Evolutionary conservation across 2,888 invertebrate species (phyloP).

Genomic region (Podabrus alpinus): DNA sequence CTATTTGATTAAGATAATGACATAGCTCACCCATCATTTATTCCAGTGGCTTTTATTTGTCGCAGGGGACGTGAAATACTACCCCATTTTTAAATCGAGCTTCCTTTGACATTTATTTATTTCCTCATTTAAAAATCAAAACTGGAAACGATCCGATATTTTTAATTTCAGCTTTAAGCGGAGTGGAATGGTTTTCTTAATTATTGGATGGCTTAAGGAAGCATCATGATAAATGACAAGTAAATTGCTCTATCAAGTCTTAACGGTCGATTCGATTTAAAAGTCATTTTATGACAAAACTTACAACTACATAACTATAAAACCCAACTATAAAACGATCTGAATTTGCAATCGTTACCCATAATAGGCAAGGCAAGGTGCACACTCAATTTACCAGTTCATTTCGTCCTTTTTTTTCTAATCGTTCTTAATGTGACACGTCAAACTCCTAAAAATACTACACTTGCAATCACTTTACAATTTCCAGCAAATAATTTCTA

Average conservation of each 20-base stretch:
- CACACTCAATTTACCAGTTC: neutral
- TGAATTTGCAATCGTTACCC: neutral
- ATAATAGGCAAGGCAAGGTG: neutral
- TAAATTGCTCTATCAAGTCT: neutral
- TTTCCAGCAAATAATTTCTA: slow-evolving; percentile 39
- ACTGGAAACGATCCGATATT: neutral
- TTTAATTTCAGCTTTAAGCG: neutral
- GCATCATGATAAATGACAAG: neutral
- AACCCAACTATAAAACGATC: neutral
- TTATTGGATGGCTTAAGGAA: neutral
- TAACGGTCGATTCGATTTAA: neutral
- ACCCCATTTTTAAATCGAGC: neutral
- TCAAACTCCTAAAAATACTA: slow-evolving; percentile 8
- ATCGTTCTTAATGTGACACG: neutral
- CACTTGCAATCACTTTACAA: slow-evolving; percentile 30
- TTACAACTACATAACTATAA: neutral
- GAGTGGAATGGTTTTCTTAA: neutral
- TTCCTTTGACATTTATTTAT: neutral
- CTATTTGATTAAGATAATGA: slow-evolving; percentile 2
- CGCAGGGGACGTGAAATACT: slow-evolving; percentile 2
- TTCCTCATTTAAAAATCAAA: neutral
- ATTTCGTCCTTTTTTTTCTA: neutral
- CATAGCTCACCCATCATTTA: neutral
- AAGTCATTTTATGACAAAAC: neutral
- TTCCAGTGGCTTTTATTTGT: slow-evolving; percentile 3